Percentiles rank a stretch among this genome's conserved stretches.
These are phyloP conservation scores for Eulemur macaco DNA, from an alignment of 2,113 vertebrate genomes.

Conservation along the genomic window DNA sequence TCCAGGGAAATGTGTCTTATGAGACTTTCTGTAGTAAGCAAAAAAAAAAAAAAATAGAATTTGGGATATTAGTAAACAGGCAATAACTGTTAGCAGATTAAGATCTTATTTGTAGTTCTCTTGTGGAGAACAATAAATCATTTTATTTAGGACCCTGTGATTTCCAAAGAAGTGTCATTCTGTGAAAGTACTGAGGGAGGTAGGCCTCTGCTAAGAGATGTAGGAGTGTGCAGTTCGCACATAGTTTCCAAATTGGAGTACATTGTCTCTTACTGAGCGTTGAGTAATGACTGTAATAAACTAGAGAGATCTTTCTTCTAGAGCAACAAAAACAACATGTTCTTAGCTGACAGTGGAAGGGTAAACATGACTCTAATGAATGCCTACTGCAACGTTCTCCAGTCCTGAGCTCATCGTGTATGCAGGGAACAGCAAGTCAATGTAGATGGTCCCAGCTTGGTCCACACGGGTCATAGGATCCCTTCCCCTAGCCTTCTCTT, in stretches of 20 bases:
- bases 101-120: neutral
- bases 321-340: neutral
- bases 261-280: neutral
- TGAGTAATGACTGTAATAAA: neutral
- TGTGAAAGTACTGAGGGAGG: neutral
- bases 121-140: neutral
- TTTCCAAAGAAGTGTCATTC: neutral
- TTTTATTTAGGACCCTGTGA: neutral
- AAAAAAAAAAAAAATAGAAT: neutral
- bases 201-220: neutral
- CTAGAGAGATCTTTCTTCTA: neutral
- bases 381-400: neutral
- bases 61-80: neutral
- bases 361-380: neutral
- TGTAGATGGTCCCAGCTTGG: neutral
- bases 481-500: neutral
- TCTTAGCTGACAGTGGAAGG: neutral
- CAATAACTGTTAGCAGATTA: neutral
- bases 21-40: neutral
- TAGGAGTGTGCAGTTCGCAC: neutral
- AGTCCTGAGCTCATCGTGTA: neutral
- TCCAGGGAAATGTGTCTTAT: neutral
- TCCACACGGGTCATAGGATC: neutral
- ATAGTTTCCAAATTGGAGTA: neutral
- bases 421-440: neutral